Evolutionary conservation across 1,140 invertebrate species (phyloP).

Genomic region (Druon quercuslanigerum): DNA sequence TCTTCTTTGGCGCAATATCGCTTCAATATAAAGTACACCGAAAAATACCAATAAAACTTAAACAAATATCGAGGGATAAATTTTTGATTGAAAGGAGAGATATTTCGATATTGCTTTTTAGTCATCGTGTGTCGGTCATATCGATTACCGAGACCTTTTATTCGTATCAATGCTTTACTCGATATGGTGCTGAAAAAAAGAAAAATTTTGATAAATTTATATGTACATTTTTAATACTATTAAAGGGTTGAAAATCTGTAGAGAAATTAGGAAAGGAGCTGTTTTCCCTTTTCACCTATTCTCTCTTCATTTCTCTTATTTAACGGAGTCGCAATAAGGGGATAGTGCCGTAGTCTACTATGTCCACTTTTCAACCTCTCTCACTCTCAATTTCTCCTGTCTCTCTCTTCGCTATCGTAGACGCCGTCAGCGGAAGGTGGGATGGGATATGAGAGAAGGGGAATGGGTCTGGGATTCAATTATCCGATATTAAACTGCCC

Average conservation of each 20-base stretch:
- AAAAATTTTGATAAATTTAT: not conserved
- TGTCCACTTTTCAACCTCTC: constrained; percentile 26
- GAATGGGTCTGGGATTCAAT: constrained; percentile 72
- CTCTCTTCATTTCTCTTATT: constrained; percentile 30
- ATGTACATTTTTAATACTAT: too few species aligned
- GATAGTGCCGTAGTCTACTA: constrained; percentile 17
- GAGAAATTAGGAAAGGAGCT: constrained; percentile 4
- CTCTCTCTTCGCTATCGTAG: constrained; percentile 27
- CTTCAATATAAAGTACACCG: not conserved
- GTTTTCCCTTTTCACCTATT: not conserved
- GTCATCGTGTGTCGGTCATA: not conserved
- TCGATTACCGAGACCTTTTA: not conserved
- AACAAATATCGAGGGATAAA: not conserved
- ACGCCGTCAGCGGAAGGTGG: constrained; percentile 25
- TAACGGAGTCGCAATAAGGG: constrained; percentile 29
- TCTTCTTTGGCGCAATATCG: constrained; percentile 10
- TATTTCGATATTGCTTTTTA: constrained; percentile 21
- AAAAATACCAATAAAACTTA: constrained; percentile 20
- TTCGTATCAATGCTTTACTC: not conserved
- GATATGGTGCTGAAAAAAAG: not conserved
- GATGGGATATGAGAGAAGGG: constrained; percentile 47
- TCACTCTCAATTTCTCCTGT: constrained; percentile 20
- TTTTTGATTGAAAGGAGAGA: not conserved
- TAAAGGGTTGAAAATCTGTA: not conserved
- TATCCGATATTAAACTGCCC: constrained; percentile 76